Percentiles rank a stretch among this genome's conserved stretches.
These are phyloP conservation scores for Sebastes oblongus DNA, from an alignment of 2,797 vertebrate species.

Conservation along the genomic window DNA sequence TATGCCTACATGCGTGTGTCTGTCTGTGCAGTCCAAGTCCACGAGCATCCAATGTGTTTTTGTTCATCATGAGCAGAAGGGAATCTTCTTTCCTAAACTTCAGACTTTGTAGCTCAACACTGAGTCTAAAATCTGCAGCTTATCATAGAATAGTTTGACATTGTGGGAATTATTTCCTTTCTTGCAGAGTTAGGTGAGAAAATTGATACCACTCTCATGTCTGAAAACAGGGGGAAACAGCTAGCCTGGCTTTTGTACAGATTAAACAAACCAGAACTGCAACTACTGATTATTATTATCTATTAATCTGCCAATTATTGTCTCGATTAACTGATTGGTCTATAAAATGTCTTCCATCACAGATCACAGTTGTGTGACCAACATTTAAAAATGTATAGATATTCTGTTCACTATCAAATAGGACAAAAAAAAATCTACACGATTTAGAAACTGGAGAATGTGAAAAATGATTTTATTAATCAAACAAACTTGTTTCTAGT, in stretches of 20 bases:
- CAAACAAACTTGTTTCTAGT: neutral
- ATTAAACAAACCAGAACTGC: neutral
- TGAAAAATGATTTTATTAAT: neutral
- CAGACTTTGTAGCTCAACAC: neutral
- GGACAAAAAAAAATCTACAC: neutral
- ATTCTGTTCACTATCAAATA: neutral
- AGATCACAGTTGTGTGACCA: neutral
- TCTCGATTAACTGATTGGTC: neutral
- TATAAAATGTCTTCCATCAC: neutral
- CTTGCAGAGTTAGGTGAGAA: neutral
- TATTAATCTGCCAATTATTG: neutral
- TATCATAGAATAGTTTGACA: neutral
- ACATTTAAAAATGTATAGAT: neutral
- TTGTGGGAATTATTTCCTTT: neutral
- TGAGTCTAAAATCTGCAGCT: conserved; percentile 19
- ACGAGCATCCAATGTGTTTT: conserved; percentile 6
- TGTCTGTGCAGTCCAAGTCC: conserved; percentile 45
- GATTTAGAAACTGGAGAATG: neutral
- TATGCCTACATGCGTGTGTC: conserved; percentile 24
- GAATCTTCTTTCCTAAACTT: conserved; percentile 24
- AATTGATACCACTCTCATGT: neutral
- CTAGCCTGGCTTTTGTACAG: neutral
- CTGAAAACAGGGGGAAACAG: neutral
- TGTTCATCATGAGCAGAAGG: conserved; percentile 23
- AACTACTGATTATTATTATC: neutral